These are phyloP conservation scores for Oryzias curvinotus DNA, from an alignment of 2,113 vertebrate species.

Conservation along the genomic window DNA sequence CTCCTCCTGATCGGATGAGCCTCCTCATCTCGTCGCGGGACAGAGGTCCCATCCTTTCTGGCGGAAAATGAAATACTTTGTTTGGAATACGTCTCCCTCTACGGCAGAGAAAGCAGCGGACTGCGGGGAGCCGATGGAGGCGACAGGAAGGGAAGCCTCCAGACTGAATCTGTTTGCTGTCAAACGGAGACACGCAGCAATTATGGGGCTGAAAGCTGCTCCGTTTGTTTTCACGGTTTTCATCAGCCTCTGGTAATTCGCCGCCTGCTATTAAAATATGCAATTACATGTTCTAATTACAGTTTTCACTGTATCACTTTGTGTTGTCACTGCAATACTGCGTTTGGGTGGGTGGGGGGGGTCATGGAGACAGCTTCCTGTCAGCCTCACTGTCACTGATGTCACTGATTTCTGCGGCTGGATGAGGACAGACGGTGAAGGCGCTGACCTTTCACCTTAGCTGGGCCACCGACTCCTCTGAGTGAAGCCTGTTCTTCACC, in stretches of 20 bases:
- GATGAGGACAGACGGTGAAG: constrained; percentile 11
- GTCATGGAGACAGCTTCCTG: constrained; percentile 49
- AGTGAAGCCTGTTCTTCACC: too few species aligned
- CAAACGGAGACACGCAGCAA: constrained; percentile 68
- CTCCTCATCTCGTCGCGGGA: too few species aligned
- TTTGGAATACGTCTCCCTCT: too few species aligned
- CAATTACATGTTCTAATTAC: constrained; percentile 82
- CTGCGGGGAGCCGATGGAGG: constrained; percentile 40
- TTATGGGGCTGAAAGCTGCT: constrained; percentile 75
- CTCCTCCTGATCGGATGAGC: too few species aligned
- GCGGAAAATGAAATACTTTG: too few species aligned
- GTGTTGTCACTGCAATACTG: constrained; percentile 69
- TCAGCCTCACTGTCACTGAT: constrained; percentile 45
- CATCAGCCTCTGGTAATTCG: constrained; percentile 78
- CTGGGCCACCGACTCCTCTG: background rate
- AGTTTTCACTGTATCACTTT: constrained; percentile 78
- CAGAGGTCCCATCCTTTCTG: too few species aligned
- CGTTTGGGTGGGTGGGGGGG: constrained; percentile 59
- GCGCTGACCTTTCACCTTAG: background rate
- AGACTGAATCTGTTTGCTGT: constrained; percentile 76
- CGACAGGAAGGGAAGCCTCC: constrained; percentile 55
- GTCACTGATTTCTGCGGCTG: constrained; percentile 30
- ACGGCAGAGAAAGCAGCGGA: constrained; percentile 24
- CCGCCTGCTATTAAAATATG: constrained; percentile 79
- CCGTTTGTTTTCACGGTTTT: constrained; percentile 82